These are phyloP conservation scores for Oscheius sp. DNA, from an alignment of 2,888 invertebrate genomes.

Conservation along the genomic window DNA sequence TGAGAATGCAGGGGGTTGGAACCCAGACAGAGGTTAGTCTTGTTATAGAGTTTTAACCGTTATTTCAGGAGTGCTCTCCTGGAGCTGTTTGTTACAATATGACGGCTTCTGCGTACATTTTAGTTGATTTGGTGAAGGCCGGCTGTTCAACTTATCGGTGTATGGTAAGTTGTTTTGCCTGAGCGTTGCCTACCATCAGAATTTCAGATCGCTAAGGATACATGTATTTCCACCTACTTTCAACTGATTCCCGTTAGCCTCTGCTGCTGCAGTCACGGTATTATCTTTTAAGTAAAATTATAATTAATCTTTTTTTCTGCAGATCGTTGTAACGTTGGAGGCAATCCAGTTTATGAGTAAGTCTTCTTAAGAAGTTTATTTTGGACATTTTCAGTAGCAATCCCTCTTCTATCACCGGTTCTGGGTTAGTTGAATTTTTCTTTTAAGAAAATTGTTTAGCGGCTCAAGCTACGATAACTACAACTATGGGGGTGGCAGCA, in stretches of 20 bases:
- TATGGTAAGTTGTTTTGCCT: constrained; percentile 38
- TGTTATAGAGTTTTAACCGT: neutral
- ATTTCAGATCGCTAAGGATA: constrained; percentile 58
- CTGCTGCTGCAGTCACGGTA: constrained; percentile 56
- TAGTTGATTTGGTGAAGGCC: constrained; percentile 62
- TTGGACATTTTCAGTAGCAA: neutral
- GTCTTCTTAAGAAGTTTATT: neutral
- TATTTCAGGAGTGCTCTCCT: constrained; percentile 42
- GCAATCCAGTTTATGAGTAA: constrained; percentile 35
- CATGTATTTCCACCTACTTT: constrained; percentile 61
- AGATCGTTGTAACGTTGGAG: constrained; percentile 63
- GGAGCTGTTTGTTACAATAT: constrained; percentile 56
- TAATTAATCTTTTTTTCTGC: neutral
- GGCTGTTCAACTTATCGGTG: constrained; percentile 64
- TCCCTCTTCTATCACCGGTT: neutral
- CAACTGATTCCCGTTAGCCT: constrained; percentile 61
- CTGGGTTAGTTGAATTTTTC: neutral
- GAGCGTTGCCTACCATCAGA: neutral
- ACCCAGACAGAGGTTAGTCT: constrained; percentile 47
- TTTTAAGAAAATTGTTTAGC: neutral
- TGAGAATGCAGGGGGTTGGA: constrained; percentile 51
- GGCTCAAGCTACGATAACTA: neutral
- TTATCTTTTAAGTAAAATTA: neutral
- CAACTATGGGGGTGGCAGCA: constrained; percentile 3
- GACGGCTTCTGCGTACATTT: constrained; percentile 48